These are phyloP conservation scores for Euphonia xanthogaster DNA, from an alignment of 2,797 vertebrate species.

Conservation along the genomic window DNA sequence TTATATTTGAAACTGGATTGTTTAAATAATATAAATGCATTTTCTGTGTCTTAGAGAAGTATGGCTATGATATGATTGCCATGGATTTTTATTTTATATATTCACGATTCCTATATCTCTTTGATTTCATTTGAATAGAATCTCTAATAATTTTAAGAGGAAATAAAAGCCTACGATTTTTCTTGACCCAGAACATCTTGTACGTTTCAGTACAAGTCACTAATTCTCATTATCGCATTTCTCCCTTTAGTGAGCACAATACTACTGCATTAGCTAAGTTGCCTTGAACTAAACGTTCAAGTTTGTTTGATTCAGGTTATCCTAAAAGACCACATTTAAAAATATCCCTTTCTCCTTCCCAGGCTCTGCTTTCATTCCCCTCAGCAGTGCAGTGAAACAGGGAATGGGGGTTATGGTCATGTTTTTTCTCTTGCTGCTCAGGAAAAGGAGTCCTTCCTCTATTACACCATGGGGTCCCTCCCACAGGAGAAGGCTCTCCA, in stretches of 20 bases:
- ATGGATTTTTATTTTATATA: neutral
- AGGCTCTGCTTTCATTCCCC: too few relatives aligned
- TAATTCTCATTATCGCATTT: neutral
- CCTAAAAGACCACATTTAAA: neutral
- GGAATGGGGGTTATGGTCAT: fast-evolving
- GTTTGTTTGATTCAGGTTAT: neutral
- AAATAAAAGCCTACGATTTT: neutral
- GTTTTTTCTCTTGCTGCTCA: neutral
- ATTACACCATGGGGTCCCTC: neutral
- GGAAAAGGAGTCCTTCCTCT: neutral
- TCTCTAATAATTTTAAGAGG: neutral
- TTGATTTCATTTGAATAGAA: neutral
- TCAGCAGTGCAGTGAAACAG: neutral
- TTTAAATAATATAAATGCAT: neutral
- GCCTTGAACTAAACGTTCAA: neutral
- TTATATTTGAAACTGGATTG: neutral
- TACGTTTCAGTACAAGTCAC: neutral
- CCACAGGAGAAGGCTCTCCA: neutral
- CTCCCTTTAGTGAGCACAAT: neutral
- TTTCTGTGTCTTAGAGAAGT: neutral
- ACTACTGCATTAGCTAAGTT: neutral
- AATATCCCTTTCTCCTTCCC: neutral
- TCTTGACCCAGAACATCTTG: neutral
- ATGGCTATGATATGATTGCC: too few relatives aligned
- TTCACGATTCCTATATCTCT: neutral